phyloP scores from a whole-genome alignment of 1,140 invertebrate species.

The Diploscapter pachys region DNA sequence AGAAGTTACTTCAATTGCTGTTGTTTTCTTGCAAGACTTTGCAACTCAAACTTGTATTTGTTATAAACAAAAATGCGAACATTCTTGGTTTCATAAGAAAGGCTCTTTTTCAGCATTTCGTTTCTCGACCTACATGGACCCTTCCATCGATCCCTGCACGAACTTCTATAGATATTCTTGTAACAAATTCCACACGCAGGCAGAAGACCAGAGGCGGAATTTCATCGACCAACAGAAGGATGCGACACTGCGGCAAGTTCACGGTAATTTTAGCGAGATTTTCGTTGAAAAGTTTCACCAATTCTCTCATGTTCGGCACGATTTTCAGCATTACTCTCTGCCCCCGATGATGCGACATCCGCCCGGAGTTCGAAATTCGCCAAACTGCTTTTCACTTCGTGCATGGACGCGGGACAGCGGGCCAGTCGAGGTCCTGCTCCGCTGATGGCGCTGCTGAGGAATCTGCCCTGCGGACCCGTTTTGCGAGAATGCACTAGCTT shows the following conservation, averaged over 20 bases:
- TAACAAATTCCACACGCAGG: conserved; percentile 26
- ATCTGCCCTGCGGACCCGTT: conserved; percentile 35
- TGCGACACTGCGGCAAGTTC: conserved; percentile 10
- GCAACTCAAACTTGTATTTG: neutral
- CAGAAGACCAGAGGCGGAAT: conserved; percentile 16
- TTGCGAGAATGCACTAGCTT: conserved; percentile 28
- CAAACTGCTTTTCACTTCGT: conserved; percentile 20
- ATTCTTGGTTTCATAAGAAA: too few relatives aligned
- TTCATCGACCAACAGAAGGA: conserved; percentile 32
- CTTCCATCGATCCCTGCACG: conserved; percentile 26
- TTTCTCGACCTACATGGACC: conserved; percentile 29
- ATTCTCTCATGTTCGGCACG: conserved; percentile 7
- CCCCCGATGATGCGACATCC: too few relatives aligned
- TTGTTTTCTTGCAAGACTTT: neutral
- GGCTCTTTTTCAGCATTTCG: conserved; percentile 27
- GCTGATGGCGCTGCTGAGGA: conserved; percentile 26
- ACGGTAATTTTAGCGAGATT: neutral
- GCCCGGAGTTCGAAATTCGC: conserved; percentile 5
- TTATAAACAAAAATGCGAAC: neutral
- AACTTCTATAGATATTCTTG: conserved; percentile 37
- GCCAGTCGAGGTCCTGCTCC: conserved; percentile 19
- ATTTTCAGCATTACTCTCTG: neutral
- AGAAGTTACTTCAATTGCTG: too few relatives aligned
- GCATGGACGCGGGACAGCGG: conserved; percentile 28
- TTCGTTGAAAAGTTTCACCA: conserved; percentile 2